Evolutionary conservation across 2,113 vertebrate species (phyloP).

Genomic region (Myotis brandtii): DNA sequence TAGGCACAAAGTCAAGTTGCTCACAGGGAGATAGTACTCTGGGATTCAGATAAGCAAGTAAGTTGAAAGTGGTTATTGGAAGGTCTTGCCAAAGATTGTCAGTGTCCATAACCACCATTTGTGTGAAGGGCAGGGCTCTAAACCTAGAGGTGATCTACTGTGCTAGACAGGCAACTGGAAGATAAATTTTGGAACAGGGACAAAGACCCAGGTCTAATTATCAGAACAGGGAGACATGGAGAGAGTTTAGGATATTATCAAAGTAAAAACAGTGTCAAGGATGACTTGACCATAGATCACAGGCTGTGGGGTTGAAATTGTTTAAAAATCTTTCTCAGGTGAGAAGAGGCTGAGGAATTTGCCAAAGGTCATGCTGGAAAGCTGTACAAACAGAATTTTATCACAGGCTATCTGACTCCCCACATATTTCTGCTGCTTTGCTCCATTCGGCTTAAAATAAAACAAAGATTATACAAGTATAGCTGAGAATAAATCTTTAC

Average conservation of each 20-base stretch:
- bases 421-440: slow-evolving; percentile 1
- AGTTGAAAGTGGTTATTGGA: background rate
- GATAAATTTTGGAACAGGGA: background rate
- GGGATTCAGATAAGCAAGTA: background rate
- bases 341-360: background rate
- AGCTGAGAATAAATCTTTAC: slow-evolving; percentile 16
- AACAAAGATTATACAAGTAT: background rate
- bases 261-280: background rate
- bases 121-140: background rate
- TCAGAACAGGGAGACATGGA: background rate
- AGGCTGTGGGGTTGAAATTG: background rate
- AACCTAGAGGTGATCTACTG: background rate
- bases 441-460: slow-evolving; percentile 26
- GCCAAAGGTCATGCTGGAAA: background rate
- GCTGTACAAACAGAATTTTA: background rate
- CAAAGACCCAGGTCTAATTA: background rate
- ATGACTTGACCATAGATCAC: background rate
- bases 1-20: background rate
- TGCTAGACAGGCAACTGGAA: background rate
- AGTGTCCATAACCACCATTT: background rate
- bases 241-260: slow-evolving; percentile 1
- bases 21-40: background rate
- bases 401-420: background rate
- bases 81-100: background rate
- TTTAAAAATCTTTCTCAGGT: slow-evolving; percentile 43